phyloP scores from a whole-genome alignment of 1,140 invertebrate genomes.

The Spodoptera litura region DNA sequence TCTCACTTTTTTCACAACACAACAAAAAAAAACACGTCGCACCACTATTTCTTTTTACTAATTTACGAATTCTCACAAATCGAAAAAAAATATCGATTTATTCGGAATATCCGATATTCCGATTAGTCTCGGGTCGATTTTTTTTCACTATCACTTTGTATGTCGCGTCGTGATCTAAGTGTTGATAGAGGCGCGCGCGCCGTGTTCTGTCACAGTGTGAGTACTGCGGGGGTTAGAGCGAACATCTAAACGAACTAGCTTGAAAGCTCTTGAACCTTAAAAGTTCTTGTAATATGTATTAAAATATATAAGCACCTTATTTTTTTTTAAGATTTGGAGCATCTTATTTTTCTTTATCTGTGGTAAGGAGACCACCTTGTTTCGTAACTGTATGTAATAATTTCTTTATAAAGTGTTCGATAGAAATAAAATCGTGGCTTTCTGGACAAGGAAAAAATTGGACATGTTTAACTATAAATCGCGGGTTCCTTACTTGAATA shows the following conservation, averaged over 20 bases:
- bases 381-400: no score
- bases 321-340: no score
- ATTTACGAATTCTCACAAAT: no score
- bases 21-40: background rate
- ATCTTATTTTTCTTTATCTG: no score
- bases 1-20: background rate
- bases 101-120: background rate
- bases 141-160: slow-evolving; percentile 22
- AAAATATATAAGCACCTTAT: no score
- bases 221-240: slow-evolving; percentile 8
- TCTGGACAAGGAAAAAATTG: no score
- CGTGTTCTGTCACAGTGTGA: slow-evolving; percentile 13
- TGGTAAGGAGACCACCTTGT: no score
- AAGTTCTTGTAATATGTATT: background rate
- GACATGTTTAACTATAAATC: no score
- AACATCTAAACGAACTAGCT: slow-evolving; percentile 20
- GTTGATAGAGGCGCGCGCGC: slow-evolving; percentile 30
- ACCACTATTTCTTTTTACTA: background rate
- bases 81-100: background rate
- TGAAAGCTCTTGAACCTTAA: slow-evolving; percentile 21
- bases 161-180: slow-evolving; percentile 10
- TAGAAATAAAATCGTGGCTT: no score
- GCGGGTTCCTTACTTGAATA: no score
- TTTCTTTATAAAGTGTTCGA: no score
- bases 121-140: background rate